Base-by-base conservation (phyloP, 2,797 vertebrate genomes). In the Poecilia wingei region DNA sequence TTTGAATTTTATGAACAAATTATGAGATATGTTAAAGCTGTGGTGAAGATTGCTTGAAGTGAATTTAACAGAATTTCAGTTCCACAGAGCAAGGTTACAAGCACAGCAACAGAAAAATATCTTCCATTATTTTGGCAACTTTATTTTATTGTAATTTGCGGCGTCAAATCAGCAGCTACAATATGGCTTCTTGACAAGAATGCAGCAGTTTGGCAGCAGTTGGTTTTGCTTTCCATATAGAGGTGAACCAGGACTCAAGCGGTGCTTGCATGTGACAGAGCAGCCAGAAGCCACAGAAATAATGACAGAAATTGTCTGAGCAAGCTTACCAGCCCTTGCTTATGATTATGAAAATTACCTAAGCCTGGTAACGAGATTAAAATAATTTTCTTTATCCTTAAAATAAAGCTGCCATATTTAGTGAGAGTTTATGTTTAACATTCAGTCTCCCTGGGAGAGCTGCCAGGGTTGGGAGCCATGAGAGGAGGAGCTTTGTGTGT, bases 151-250 rank as follows among this genome's bases (percentile, higher is more conserved):
- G 82, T 14, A 36, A 64, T 68, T 41, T 68, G 76, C 79, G 79
- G 83, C 82, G 80, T 90, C 84, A 85, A 89, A 90, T 90, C 90
- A 91, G 80, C 79, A 88, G 79, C 89, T 81, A 85, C 12, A 85
- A 91, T 85, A 89, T 92, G 91, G 88, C 88, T 59, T 6, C 25
- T 51, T 87, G 84, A 93, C 90, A 95, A 92, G 90, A 93, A 94
- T 92, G 89, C 55, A 80, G 83, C 75, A 53, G 79, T 61, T 2
- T 90, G 88, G 89, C 59, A 80, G 83, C 75, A 53, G 78, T 57
- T 1, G 90, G 88, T 89, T 92, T 92, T 90, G 84, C 81, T 82
- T 92, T 89, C 77, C 64, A 92, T 90, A 92, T 88, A 90, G 75
- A 51, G 82, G 82, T 77, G 87, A 86, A 85, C 75, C 47, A 76